phyloP scores from a whole-genome alignment of 2,113 vertebrate genomes.

The Cyrtonyx montezumae region DNA sequence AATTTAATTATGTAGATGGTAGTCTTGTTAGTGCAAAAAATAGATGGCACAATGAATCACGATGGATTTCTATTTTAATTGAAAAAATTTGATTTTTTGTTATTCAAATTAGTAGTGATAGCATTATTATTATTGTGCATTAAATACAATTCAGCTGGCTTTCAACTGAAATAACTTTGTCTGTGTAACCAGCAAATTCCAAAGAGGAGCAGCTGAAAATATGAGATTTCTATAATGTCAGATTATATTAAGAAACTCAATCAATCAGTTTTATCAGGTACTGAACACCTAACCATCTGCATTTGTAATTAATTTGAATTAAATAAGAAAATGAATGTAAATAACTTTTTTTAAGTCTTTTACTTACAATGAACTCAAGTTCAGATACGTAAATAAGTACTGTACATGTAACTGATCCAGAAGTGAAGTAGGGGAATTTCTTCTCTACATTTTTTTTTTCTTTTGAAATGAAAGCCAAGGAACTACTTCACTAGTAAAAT shows the following conservation, averaged over 20 bases:
- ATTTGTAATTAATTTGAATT: constrained; percentile 45
- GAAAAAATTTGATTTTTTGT: constrained; percentile 12
- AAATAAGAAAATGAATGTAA: constrained; percentile 30
- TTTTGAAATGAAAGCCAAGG: constrained; percentile 17
- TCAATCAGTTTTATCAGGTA: constrained; percentile 62
- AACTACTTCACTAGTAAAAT: constrained; percentile 18
- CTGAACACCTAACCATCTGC: constrained; percentile 26
- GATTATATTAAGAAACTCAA: constrained; percentile 42
- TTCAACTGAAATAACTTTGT: constrained; percentile 18
- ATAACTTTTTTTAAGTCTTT: neutral
- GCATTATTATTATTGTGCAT: neutral
- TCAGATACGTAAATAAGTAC: constrained; percentile 5
- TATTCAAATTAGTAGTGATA: neutral
- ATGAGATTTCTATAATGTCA: constrained; percentile 33
- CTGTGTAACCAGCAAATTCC: constrained; percentile 58
- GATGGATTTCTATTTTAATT: constrained; percentile 60
- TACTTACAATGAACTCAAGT: neutral
- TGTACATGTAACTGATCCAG: neutral
- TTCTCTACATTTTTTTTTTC: neutral
- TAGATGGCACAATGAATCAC: constrained; percentile 69
- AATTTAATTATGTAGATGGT: constrained; percentile 73
- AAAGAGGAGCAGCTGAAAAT: constrained; percentile 67
- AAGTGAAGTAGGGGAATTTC: neutral
- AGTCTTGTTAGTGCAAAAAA: constrained; percentile 49
- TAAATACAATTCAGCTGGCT: neutral